A percentile compares a stretch with the other conserved stretches of the same genome.
These are phyloP conservation scores for Heliconius himera DNA, from an alignment of 1,140 invertebrate genomes.

Conservation along the genomic window DNA sequence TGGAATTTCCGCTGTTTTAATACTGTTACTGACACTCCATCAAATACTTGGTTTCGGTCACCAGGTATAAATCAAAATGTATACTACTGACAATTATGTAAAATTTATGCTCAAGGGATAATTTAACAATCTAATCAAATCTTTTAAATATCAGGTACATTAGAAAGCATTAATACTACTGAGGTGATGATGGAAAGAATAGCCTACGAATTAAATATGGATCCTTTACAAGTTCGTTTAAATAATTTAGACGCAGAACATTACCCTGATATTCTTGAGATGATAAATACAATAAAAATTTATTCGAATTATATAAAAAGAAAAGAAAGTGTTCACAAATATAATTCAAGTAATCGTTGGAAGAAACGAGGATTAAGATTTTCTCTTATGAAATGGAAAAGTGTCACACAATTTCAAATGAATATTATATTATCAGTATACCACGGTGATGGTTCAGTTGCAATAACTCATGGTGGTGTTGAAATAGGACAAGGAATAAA, in stretches of 20 bases:
- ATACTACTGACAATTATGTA: background rate
- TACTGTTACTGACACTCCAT: slow-evolving; percentile 28
- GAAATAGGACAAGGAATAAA: slow-evolving; percentile 93
- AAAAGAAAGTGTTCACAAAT: slow-evolving; percentile 1
- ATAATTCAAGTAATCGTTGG: slow-evolving; percentile 24
- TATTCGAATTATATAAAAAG: slow-evolving; percentile 20
- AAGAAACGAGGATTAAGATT: slow-evolving; percentile 84
- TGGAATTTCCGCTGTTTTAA: slow-evolving; percentile 31
- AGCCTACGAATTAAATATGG: slow-evolving; percentile 22
- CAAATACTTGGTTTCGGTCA: slow-evolving; percentile 32
- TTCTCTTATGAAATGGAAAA: slow-evolving; percentile 84
- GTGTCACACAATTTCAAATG: slow-evolving; percentile 78
- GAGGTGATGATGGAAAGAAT: slow-evolving; percentile 30
- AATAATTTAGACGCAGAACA: slow-evolving; percentile 16
- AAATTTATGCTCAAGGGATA: background rate
- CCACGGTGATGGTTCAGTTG: slow-evolving; percentile 88
- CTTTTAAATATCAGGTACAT: slow-evolving; percentile 5
- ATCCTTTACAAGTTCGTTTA: slow-evolving; percentile 27
- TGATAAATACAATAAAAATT: slow-evolving; percentile 15
- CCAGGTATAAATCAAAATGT: slow-evolving; percentile 23
- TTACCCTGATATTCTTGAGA: slow-evolving; percentile 16
- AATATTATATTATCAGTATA: slow-evolving; percentile 86
- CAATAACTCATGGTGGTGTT: slow-evolving; percentile 88
- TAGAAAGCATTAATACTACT: slow-evolving; percentile 12
- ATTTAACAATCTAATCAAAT: background rate